Conservation (phyloP, 2,888 invertebrate genomes). For the Notodonta dromedarius region DNA sequence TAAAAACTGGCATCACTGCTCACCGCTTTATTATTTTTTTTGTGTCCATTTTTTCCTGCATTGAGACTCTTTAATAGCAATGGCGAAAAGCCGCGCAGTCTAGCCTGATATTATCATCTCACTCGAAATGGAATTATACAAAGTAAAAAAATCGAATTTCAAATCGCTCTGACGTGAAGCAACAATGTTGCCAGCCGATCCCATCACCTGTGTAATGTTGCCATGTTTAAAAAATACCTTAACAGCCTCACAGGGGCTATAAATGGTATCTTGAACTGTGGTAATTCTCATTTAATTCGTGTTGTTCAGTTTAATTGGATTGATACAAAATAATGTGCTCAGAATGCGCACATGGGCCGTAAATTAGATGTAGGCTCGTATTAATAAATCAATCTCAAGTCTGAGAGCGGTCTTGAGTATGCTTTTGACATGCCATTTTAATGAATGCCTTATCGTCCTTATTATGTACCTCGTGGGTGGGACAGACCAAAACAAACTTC, state of each 20-base stretch:
- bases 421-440: no score
- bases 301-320: no score
- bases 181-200: conserved; percentile 7
- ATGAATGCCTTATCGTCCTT: no score
- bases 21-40: not conserved
- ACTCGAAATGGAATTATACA: not conserved
- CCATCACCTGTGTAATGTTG: not conserved
- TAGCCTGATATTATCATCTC: not conserved
- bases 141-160: not conserved
- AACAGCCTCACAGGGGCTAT: not conserved
- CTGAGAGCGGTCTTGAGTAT: no score
- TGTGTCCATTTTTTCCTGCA: not conserved
- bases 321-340: no score
- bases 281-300: not conserved
- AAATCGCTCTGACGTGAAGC: not conserved
- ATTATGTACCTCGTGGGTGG: no score
- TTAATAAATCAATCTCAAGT: no score
- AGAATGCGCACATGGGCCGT: no score
- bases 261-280: conserved; percentile 11
- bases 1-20: not conserved
- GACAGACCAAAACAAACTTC: no score
- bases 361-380: no score
- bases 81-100: conserved; percentile 2
- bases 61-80: not conserved
- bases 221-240: not conserved